These are phyloP conservation scores for Hippasteria phrygiana DNA, from an alignment of 53 echinoderm and acorn worm species.

Conservation along the genomic window DNA sequence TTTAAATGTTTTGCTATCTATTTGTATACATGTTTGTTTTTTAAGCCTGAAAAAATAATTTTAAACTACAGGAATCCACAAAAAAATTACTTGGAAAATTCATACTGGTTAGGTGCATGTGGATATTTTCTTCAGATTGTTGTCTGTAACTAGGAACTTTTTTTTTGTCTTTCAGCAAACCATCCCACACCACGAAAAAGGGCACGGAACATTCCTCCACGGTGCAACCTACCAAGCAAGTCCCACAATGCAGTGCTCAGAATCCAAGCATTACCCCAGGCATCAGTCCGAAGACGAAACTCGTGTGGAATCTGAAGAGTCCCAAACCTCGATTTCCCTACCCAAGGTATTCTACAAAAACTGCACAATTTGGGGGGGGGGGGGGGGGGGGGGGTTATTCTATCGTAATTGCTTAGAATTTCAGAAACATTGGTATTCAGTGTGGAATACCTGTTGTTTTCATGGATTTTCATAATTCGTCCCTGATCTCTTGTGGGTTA, in stretches of 20 bases:
- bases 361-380: too few species aligned
- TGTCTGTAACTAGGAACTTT: neutral
- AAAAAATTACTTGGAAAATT: too few species aligned
- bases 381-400: too few species aligned
- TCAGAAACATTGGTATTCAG: too few species aligned
- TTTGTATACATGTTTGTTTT: neutral
- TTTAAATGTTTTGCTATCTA: neutral
- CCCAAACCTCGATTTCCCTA: slow-evolving; percentile 38
- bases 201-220: neutral
- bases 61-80: too few species aligned
- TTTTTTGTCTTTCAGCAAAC: neutral
- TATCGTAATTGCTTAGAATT: too few species aligned
- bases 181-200: neutral
- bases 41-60: too few species aligned
- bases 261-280: neutral
- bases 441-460: too few species aligned
- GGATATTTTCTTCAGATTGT: too few species aligned
- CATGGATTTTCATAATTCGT: too few species aligned
- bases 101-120: too few species aligned
- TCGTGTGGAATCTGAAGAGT: slow-evolving; percentile 26
- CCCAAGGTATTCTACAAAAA: slow-evolving; percentile 32
- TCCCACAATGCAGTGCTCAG: neutral
- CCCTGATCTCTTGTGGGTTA: too few species aligned
- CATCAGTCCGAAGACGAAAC: neutral
- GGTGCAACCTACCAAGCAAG: neutral